These are phyloP conservation scores for Choloepus hoffmanni DNA, from an alignment of 2,113 vertebrate species.

Conservation along the genomic window DNA sequence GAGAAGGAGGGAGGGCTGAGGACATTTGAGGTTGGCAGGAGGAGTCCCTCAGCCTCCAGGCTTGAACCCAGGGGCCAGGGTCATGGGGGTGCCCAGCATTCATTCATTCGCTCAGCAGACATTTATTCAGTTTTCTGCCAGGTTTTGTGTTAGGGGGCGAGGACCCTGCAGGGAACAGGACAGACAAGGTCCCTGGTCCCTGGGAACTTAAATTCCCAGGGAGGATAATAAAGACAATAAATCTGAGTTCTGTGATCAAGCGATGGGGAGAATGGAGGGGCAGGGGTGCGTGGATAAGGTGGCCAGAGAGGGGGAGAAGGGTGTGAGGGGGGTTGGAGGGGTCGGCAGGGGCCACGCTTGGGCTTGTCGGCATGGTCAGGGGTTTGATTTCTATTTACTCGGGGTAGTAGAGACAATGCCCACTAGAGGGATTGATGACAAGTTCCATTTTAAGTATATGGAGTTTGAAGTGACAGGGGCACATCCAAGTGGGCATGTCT, in stretches of 20 bases:
- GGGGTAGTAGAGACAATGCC: background rate
- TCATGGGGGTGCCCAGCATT: background rate
- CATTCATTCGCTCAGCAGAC: background rate
- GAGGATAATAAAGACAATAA: background rate
- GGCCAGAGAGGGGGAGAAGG: background rate
- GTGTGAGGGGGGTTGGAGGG: too few species aligned
- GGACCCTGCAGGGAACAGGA: background rate
- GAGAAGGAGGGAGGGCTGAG: background rate
- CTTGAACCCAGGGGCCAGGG: fast-evolving
- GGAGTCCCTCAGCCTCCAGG: background rate
- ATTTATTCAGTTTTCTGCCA: background rate
- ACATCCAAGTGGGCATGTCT: background rate
- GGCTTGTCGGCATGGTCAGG: background rate
- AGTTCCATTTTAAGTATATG: background rate
- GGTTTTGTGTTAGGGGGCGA: background rate
- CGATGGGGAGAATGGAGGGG: background rate
- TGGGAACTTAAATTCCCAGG: background rate
- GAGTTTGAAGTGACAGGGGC: background rate
- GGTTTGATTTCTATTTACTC: background rate
- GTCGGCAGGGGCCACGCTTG: background rate
- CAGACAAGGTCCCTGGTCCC: background rate
- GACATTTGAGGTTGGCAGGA: background rate
- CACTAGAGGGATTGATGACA: background rate
- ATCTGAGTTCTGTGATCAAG: background rate
- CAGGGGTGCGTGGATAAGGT: background rate